Base-by-base conservation (phyloP, 2,113 vertebrate genomes). In the Corythaeola cristata region DNA sequence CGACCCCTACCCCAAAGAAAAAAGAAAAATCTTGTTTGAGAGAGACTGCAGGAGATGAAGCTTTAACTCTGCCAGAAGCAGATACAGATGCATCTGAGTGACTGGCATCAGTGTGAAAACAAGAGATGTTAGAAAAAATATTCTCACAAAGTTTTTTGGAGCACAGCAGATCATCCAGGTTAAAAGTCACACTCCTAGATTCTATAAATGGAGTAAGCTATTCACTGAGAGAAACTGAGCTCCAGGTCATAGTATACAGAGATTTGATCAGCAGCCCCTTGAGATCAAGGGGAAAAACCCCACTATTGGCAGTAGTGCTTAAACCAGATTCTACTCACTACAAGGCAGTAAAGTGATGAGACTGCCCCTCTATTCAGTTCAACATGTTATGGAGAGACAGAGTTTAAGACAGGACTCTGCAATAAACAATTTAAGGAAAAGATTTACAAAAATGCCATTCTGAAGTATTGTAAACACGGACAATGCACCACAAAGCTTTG, bases 401-500 rank as follows among this genome's bases (percentile, higher is more conserved):
- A 88, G 37, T 28, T 73, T 15, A 28, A 14, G 4, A 30, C 0
- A 49, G 66, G 27, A 28, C 41, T 30, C 64, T 47, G 59, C 71
- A 76, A 77, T 44, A 50, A 72, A n/a, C 59, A 73, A n/a, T 20
- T 68, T 45, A 80, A 71, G 41, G 50, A 37, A 69, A 85, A 82
- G 27, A 37, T 73, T 67, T 66, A 11, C 53, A 69, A 27, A 93
- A 88, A 37, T 30, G 62, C 53, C 3, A 2, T 33, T 91, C 60
- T 60, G 39, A 63, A 67, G 72, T 56, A 56, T 45, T 49, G 56
- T 28, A 75, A 80, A 77, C 85, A 56, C 0, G 6, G 75, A 52
- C 82, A 93, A 88, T 74, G 85, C 86, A 81, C 89, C 49, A 33
- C 17, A 88, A 85, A 85, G 92, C 89, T 90, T 50, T 81, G 58